These are phyloP conservation scores for Aelia acuminata DNA, from an alignment of 2,888 invertebrate species.

Conservation along the genomic window DNA sequence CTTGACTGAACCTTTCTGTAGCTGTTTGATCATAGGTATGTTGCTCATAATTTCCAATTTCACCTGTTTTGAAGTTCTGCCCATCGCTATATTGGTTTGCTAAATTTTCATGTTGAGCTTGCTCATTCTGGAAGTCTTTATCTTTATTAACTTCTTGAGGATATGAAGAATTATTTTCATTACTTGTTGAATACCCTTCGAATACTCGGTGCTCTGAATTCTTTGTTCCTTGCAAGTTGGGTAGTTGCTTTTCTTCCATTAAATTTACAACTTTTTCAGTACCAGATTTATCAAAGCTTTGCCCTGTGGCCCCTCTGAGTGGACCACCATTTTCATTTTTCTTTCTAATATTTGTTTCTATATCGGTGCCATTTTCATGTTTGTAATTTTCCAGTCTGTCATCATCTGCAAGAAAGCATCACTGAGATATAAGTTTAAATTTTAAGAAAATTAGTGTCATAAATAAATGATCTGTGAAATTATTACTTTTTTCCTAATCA, in stretches of 20 bases:
- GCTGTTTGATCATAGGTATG: conserved; percentile 7
- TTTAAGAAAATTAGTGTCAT: not conserved
- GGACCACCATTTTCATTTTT: not conserved
- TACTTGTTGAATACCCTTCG: not conserved
- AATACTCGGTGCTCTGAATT: not conserved
- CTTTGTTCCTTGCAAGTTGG: not conserved
- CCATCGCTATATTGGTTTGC: not conserved
- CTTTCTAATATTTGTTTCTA: not conserved
- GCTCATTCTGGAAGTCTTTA: not conserved
- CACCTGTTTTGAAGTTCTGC: not conserved
- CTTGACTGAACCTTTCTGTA: conserved; percentile 13
- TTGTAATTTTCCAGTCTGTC: conserved; percentile 50
- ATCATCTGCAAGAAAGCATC: conserved; percentile 54
- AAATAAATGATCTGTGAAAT: not conserved
- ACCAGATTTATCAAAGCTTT: conserved; percentile 18
- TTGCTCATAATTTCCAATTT: conserved; percentile 32
- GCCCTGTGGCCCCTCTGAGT: not conserved
- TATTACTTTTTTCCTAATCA: not conserved
- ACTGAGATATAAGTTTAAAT: not conserved
- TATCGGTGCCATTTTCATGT: not conserved
- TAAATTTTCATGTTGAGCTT: conserved; percentile 30
- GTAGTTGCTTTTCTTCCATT: conserved; percentile 13
- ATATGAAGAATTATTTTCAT: not conserved
- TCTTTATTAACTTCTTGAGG: conserved; percentile 18
- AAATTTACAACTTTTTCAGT: not conserved